phyloP scores from a whole-genome alignment of 2,797 vertebrate species.

The Vespertilio murinus region DNA sequence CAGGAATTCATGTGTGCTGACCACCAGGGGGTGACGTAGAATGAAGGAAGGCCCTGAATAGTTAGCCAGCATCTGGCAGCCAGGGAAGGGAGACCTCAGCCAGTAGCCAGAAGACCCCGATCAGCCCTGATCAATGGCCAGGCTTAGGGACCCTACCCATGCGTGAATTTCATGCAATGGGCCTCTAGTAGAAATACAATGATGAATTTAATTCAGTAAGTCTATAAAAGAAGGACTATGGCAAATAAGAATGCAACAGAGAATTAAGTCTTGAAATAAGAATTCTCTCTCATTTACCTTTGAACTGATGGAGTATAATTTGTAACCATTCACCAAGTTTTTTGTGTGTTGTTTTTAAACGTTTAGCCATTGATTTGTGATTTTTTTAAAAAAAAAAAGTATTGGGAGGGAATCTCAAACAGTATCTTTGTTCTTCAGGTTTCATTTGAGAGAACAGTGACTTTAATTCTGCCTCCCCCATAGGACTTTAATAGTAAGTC shows the following conservation, averaged over 20 bases:
- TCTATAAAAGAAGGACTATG: slow-evolving; percentile 25
- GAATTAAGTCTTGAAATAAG: slow-evolving; percentile 26
- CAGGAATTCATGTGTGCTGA: too few species aligned
- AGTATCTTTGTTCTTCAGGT: slow-evolving; percentile 11
- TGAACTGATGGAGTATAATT: slow-evolving; percentile 1
- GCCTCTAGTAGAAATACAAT: slow-evolving; percentile 13
- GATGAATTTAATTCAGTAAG: slow-evolving; percentile 37
- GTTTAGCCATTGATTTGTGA: slow-evolving; percentile 29
- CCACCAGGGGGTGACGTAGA: too few species aligned
- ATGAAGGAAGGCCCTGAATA: too few species aligned
- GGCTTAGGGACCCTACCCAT: too few species aligned
- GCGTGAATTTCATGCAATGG: too few species aligned
- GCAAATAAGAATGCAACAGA: neutral
- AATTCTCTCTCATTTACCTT: slow-evolving; percentile 30
- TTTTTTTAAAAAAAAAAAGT: neutral
- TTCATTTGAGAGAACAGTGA: neutral
- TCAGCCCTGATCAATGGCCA: too few species aligned
- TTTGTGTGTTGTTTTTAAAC: neutral
- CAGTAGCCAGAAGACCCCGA: too few species aligned
- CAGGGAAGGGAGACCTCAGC: too few species aligned
- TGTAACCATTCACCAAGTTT: neutral
- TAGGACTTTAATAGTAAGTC: neutral
- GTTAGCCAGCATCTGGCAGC: too few species aligned
- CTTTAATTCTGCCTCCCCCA: neutral
- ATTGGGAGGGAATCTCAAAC: neutral